Conservation (phyloP, 2,797 vertebrate species). For the Nannoperca obscura region DNA sequence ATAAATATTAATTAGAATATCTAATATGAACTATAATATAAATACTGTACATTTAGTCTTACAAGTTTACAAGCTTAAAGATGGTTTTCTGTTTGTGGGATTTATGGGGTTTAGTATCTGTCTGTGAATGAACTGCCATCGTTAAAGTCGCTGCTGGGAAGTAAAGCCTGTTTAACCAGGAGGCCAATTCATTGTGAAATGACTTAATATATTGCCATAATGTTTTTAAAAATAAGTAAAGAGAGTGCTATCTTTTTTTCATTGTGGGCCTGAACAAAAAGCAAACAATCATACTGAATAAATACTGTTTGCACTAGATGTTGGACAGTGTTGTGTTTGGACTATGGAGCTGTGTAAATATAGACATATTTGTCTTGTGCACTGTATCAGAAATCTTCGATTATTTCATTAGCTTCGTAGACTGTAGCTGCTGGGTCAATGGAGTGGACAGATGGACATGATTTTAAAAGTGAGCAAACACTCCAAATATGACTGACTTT, state of each 20-base stretch:
- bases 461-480: slow-evolving; percentile 79
- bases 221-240: slow-evolving; percentile 44
- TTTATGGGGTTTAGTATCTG: slow-evolving; percentile 26
- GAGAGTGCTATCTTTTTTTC: slow-evolving; percentile 51
- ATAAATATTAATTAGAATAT: slow-evolving; percentile 12
- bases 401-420: slow-evolving; percentile 77
- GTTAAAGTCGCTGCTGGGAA: slow-evolving; percentile 24
- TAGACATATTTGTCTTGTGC: slow-evolving; percentile 66
- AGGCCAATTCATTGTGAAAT: slow-evolving; percentile 32
- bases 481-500: slow-evolving; percentile 48
- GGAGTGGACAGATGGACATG: slow-evolving; percentile 67
- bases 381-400: slow-evolving; percentile 79
- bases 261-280: slow-evolving; percentile 54
- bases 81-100: slow-evolving; percentile 3
- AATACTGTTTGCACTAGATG: slow-evolving; percentile 70
- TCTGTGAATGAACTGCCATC: slow-evolving; percentile 12
- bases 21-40: neutral
- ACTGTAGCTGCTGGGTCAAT: slow-evolving; percentile 56
- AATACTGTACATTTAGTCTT: neutral
- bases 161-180: slow-evolving; percentile 26
- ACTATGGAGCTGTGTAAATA: slow-evolving; percentile 70
- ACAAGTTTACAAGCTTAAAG: neutral
- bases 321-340: slow-evolving; percentile 73
- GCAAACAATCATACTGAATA: slow-evolving; percentile 66
- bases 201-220: slow-evolving; percentile 46